phyloP scores from a whole-genome alignment of 1,140 invertebrate genomes.

The Zaprionus tsacasi region DNA sequence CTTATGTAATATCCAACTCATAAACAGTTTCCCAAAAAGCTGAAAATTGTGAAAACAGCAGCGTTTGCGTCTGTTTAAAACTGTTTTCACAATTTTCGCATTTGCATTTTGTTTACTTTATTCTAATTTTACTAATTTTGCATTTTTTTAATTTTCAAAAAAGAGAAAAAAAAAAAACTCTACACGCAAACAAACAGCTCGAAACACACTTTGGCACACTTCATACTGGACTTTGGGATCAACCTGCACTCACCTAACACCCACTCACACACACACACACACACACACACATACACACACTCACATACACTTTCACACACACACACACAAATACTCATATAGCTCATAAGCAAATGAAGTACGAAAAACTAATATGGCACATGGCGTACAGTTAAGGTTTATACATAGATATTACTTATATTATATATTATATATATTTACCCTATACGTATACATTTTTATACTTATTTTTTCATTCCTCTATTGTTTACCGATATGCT shows the following conservation, averaged over 20 bases:
- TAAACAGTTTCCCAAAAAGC: constrained; percentile 11
- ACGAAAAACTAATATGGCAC: constrained; percentile 39
- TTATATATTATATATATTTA: neutral
- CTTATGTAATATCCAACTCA: constrained; percentile 7
- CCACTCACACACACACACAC: neutral
- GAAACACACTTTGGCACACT: constrained; percentile 27
- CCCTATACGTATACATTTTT: constrained; percentile 1
- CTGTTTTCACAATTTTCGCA: constrained; percentile 48
- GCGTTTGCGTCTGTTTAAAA: constrained; percentile 2
- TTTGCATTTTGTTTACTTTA: constrained; percentile 32
- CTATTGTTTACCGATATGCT: constrained; percentile 31
- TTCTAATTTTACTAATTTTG: constrained; percentile 60
- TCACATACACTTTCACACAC: constrained; percentile 15
- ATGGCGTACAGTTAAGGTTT: constrained; percentile 27
- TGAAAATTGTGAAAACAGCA: constrained; percentile 45
- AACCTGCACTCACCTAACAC: constrained; percentile 25
- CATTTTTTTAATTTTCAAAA: constrained; percentile 68
- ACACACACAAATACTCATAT: constrained; percentile 30
- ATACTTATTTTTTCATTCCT: neutral
- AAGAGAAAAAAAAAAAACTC: constrained; percentile 46
- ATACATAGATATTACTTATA: neutral
- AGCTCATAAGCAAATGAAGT: constrained; percentile 25
- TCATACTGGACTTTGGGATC: constrained; percentile 72
- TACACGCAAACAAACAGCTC: constrained; percentile 52
- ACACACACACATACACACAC: neutral